These are phyloP conservation scores for Agelastica alni DNA, from an alignment of 2,888 invertebrate genomes.

Conservation along the genomic window DNA sequence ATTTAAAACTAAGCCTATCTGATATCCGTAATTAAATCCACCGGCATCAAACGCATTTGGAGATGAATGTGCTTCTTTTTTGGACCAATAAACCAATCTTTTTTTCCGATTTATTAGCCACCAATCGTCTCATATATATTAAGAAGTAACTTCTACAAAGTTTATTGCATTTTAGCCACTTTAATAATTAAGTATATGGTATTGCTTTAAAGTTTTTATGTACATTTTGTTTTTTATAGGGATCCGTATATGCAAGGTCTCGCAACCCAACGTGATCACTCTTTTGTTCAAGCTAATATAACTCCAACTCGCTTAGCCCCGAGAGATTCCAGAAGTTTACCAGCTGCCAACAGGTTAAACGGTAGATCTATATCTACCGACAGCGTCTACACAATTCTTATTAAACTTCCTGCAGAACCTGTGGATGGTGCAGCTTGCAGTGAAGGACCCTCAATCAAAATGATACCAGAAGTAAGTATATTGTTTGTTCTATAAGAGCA, in stretches of 20 bases:
- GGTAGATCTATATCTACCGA: slow-evolving; percentile 67
- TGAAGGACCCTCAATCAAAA: slow-evolving; percentile 78
- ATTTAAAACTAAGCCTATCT: no score
- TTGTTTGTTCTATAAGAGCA: slow-evolving; percentile 7
- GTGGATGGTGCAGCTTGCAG: slow-evolving; percentile 49
- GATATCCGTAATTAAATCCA: no score
- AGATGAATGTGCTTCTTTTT: no score
- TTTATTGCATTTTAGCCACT: no score
- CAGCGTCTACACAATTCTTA: slow-evolving; percentile 90
- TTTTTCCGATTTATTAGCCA: no score
- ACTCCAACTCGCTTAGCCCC: slow-evolving; percentile 54
- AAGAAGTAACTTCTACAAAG: no score
- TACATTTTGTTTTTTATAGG: slow-evolving; percentile 47
- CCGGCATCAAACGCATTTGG: no score
- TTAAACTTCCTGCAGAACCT: slow-evolving; percentile 74
- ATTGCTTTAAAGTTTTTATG: no score
- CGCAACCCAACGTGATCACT: slow-evolving; percentile 24
- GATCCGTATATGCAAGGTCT: slow-evolving; percentile 65
- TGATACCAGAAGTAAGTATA: slow-evolving; percentile 67
- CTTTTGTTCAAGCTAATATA: slow-evolving; percentile 47
- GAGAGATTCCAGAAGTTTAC: slow-evolving; percentile 68
- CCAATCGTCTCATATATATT: no score
- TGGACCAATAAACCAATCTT: no score
- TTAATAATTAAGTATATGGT: no score
- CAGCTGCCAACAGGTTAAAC: slow-evolving; percentile 62